Base-by-base conservation (phyloP, 2,888 invertebrate species). In the Andrena haemorrhoa region DNA sequence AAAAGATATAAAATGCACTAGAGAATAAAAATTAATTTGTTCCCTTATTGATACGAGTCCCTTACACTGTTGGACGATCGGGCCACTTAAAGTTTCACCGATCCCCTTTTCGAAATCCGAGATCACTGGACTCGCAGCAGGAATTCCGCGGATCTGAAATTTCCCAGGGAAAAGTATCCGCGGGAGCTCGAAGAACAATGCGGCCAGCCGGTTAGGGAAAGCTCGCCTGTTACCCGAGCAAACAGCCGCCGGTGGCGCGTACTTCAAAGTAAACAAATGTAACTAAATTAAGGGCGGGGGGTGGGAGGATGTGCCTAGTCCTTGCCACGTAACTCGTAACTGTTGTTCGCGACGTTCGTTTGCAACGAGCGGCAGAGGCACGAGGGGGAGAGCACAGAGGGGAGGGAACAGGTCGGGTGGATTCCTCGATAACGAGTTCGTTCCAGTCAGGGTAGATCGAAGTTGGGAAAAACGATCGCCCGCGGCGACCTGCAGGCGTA, bases 181-280 rank as follows among this genome's bases (percentile, higher is more conserved):
- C 16, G 58, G 10, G 16, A 60, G 47, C 33, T 51, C 23, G 41
- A 29, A 51, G 58, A 51, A 72, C 58, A 20, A 65, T 49, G 47
- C 47, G 16, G 31, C 20, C 7, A 58, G 23, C 33, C 26, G 58
- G 1, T 12, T n/a, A 12, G 4, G 20, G 64, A 41, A 72, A 65
- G 53, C 16, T 16, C 16, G 12, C 16, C 51, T n/a, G 66, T 74
- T 77, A 53, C 61, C 23, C 61, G 51, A 53, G 31, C 51, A 31
- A 77, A 66, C 23, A 47, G 31, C 35, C 77, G 41, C 6, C 16
- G 51, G 41, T 41, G 41, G 41, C 41, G 41, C 1, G 47, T n/a
- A n/a, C n/a, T 29, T 53, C 29, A 12, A 29, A 29, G 51, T 23
- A 65, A 77, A 79, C 47, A 33, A 53, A 35, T 70, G 60, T 65